These are phyloP conservation scores for Drosophila nr. fundita DNA, from an alignment of 2,888 invertebrate species.

Conservation along the genomic window DNA sequence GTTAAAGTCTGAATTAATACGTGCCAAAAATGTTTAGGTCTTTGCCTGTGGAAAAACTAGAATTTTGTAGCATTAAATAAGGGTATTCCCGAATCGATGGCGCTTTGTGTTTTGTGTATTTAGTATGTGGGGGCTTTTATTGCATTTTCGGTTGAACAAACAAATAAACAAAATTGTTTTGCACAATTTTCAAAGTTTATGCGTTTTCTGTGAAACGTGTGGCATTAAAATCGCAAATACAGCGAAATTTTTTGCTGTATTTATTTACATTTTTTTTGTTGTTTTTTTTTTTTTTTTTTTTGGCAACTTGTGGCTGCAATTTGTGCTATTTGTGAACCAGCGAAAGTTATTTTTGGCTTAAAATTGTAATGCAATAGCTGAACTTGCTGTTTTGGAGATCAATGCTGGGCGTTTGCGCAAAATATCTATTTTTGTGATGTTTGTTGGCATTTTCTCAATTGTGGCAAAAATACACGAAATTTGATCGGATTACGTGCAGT, in stretches of 20 bases:
- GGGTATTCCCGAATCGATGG: constrained; percentile 16
- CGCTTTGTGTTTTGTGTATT: constrained; percentile 21
- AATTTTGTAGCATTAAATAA: neutral
- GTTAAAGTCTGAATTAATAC: neutral
- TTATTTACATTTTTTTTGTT: neutral
- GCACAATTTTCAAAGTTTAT: constrained; percentile 48
- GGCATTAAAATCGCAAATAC: constrained; percentile 49
- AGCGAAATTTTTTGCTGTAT: constrained; percentile 10
- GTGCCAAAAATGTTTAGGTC: neutral
- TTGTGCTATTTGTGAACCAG: constrained; percentile 36
- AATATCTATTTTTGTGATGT: constrained; percentile 38
- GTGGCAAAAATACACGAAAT: constrained; percentile 24
- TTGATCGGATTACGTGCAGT: constrained; percentile 6
- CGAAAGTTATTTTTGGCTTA: constrained; percentile 35
- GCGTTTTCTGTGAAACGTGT: constrained; percentile 58
- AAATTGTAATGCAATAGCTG: constrained; percentile 56
- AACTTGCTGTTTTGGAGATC: constrained; percentile 52
- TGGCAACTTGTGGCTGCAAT: constrained; percentile 39
- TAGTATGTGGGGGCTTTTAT: constrained; percentile 50
- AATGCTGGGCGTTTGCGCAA: constrained; percentile 20
- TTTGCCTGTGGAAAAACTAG: neutral
- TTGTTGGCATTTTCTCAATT: neutral
- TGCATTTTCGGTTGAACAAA: constrained; percentile 57
- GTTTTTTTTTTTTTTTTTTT: neutral
- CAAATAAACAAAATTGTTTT: constrained; percentile 60